Conservation (phyloP, 2,888 invertebrate genomes). For the Lasioglossum calceatum region DNA sequence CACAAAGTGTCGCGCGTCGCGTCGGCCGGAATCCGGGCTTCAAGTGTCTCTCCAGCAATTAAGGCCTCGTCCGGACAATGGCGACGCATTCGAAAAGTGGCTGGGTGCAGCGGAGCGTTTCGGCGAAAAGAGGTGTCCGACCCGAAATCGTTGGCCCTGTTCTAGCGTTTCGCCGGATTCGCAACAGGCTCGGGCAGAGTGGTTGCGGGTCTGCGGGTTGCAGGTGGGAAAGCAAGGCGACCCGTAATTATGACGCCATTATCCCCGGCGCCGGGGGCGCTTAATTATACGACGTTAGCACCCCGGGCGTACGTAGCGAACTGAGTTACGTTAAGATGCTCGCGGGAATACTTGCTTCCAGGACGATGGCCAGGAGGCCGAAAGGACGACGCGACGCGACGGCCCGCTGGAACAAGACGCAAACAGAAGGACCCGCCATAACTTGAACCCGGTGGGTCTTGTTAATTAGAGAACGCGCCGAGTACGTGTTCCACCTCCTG, state of each 20-base stretch:
- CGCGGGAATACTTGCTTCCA: constrained; percentile 72
- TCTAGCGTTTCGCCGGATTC: constrained; percentile 21
- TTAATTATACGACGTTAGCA: constrained; percentile 73
- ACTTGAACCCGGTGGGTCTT: constrained; percentile 69
- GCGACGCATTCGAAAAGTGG: constrained; percentile 22
- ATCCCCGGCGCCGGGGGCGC: constrained; percentile 68
- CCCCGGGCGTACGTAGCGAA: constrained; percentile 63
- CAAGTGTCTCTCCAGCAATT: constrained; percentile 16
- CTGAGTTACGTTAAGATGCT: constrained; percentile 74
- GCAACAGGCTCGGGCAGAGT: background rate
- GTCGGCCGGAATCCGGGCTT: background rate
- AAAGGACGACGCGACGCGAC: constrained; percentile 30
- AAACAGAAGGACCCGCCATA: constrained; percentile 60
- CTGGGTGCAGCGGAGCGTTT: background rate
- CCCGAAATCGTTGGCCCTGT: constrained; percentile 17
- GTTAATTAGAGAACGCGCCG: constrained; percentile 71
- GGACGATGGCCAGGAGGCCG: constrained; percentile 40
- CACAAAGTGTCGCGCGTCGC: background rate
- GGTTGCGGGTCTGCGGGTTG: background rate
- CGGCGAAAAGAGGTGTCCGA: background rate
- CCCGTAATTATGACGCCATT: constrained; percentile 72
- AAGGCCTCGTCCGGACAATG: constrained; percentile 17
- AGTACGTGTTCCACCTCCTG: constrained; percentile 50
- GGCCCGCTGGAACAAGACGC: constrained; percentile 27
- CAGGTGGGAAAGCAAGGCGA: constrained; percentile 48